Conservation (phyloP, 1,140 invertebrate species). For the Heterodera schachtii region DNA sequence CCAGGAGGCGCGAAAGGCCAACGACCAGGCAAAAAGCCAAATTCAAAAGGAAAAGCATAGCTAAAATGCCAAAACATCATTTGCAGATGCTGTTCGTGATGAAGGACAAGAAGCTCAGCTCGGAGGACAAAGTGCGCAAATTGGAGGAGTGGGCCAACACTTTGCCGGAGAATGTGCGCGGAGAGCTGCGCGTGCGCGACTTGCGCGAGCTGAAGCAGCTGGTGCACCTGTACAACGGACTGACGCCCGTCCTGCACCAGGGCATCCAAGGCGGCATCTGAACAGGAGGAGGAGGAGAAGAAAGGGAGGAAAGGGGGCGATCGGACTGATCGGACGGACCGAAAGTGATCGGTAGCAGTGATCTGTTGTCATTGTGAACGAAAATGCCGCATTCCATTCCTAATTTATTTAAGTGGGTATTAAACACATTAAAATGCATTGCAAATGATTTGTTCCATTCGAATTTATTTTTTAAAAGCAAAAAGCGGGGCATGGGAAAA, state of each 20-base stretch:
- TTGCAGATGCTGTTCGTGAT: not conserved
- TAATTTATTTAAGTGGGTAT: constrained; percentile 1
- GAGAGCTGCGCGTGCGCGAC: not conserved
- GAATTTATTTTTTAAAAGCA: not conserved
- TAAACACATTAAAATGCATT: not conserved
- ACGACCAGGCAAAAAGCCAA: not conserved
- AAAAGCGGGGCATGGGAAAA: not conserved
- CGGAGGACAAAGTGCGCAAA: not conserved
- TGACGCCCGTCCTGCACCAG: not conserved
- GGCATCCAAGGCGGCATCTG: not conserved
- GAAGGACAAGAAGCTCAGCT: not conserved
- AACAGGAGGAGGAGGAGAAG: not conserved
- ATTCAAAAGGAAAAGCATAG: too few species aligned
- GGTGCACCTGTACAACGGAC: not conserved
- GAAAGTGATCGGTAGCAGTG: not conserved
- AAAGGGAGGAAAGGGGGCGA: too few species aligned
- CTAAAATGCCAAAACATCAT: not conserved
- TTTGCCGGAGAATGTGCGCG: not conserved
- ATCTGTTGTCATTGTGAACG: not conserved
- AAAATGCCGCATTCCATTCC: not conserved
- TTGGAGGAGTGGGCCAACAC: not conserved
- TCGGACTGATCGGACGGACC: not conserved
- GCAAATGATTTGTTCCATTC: not conserved
- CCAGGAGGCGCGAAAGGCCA: not conserved
- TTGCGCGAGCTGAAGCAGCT: not conserved